Base-by-base conservation (phyloP, 2,888 invertebrate species). In the Corbicula japonica region DNA sequence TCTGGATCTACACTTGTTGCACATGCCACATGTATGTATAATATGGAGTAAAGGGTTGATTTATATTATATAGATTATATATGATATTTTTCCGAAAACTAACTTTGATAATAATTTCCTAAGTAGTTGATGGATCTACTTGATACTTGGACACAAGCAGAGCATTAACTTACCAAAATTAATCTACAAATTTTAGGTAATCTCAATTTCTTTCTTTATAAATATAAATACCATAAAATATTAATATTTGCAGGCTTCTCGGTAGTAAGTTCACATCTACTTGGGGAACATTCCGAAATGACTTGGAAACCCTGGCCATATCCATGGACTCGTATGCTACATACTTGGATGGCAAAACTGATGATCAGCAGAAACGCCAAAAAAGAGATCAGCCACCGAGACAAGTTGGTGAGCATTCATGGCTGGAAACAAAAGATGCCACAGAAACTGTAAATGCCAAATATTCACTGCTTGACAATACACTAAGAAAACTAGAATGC, bases 291-390 rank as follows among this genome's bases (percentile, higher is more conserved):
- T 26, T 28, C 23, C 23, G 15, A 50, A 28, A 28, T 50, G 50
- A 50, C 23, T 15, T 50, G 50, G 50, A 50, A 50, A 50, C 28
- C 26, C 50, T 69, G 34, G 61, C 69, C 28, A 23, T 54, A 32
- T 61, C 54, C 26, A 18, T 69, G n/a, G 50, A 62, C 23, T 48
- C 75, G 0, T 76, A 76, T 54, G 61, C 75, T 38, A 5, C 23
- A 38, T 75, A 68, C 34, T 46, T 76, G 32, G 62, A 69, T 15
- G 54, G 18, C 5, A 21, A 30, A 8, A 69, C 69, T 76, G 62
- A 76, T 21, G 12, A 54, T 4, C 75, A 69, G 52, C 48, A 76
- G 32, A 30, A 52, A 28, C 30, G 70, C 34, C 76, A 70, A 28
- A 38, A 35, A 21, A 23, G 23, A 70, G 18, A 35, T 34, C 44